A percentile compares a stretch with the other conserved stretches of the same genome.
These are phyloP conservation scores for Acropora yongei DNA, from an alignment of 64 coral and sea anemone species.

Conservation along the genomic window DNA sequence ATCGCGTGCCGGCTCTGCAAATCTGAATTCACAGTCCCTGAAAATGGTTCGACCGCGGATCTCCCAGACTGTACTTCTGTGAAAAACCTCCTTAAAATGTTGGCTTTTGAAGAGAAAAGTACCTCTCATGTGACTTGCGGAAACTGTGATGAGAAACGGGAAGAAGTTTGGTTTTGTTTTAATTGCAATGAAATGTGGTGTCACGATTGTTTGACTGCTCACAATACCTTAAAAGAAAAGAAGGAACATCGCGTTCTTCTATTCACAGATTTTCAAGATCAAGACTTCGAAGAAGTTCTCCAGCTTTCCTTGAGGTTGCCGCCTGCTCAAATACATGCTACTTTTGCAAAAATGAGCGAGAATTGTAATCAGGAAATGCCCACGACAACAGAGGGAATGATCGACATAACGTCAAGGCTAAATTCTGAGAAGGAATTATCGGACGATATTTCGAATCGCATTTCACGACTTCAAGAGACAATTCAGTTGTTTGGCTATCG, in stretches of 20 bases:
- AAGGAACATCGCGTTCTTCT: slow-evolving; percentile 53
- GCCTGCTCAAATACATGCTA: background rate
- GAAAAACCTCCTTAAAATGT: slow-evolving; percentile 56
- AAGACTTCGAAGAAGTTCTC: slow-evolving; percentile 66
- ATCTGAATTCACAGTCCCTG: slow-evolving; percentile 29
- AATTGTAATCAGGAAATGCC: background rate
- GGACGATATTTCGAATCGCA: background rate
- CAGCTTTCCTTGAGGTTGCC: background rate
- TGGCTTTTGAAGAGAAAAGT: slow-evolving; percentile 41
- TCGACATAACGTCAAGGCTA: background rate
- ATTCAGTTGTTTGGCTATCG: background rate
- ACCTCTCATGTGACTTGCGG: slow-evolving; percentile 53
- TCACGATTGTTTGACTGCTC: slow-evolving; percentile 49
- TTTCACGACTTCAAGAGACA: background rate
- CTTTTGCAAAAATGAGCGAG: background rate
- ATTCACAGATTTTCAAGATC: slow-evolving; percentile 55
- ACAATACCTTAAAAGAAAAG: slow-evolving; percentile 57
- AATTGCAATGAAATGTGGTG: slow-evolving; percentile 59
- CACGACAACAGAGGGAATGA: background rate
- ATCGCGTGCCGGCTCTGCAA: slow-evolving; percentile 60
- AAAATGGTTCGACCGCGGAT: slow-evolving; percentile 17
- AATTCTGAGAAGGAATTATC: slow-evolving; percentile 2
- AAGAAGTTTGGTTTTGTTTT: slow-evolving; percentile 49
- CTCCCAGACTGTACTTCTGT: slow-evolving; percentile 47
- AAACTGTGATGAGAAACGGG: slow-evolving; percentile 54